Evolutionary conservation across 1,140 invertebrate genomes (phyloP), one percentile per base, ranked within the genome.

Genomic region (Sitodiplosis mosellana): DNA sequence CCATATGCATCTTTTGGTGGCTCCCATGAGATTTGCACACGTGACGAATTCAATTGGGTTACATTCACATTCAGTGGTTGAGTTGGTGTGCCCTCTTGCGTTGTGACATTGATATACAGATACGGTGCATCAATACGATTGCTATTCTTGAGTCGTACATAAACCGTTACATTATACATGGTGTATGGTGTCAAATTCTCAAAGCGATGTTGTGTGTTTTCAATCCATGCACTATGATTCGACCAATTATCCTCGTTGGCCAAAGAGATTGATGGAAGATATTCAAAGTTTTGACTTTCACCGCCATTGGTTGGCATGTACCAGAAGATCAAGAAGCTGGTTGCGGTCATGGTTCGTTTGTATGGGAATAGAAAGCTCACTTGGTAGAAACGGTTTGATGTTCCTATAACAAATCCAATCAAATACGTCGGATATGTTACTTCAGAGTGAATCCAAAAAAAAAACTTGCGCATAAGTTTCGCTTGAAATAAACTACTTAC

Each of bases 151-250:
- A 75, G 54, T 44, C 72, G 65, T 0, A 82, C 77, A 56, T 80
- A 87, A 7, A 88, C 77, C 0, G 81, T 86, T 41, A 87, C 64
- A 54, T 86, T 84, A 56, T 88, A 88, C 1, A 65, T 59, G 0
- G 83, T 86, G 52, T 67, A 83, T 0, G 86, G 76, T 49, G 73
- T 64, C 2, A 88, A 64, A 48, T 73, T 61, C 0, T 63, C 73
- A 55, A 88, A 84, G 46, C 66, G 69, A 56, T 70, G 75, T 17
- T 66, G 60, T 2, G 57, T 67, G 2, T 65, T 60, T 6, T 69
- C 60, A 37, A 64, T 72, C 78, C 76, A 80, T 2, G 54, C 50
- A 4, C 56, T 69, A 15, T 64, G 58, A 55, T 80, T 78, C 11
- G 53, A 67, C 78, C 76, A 80, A 2, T 51, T 54, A 21, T 59